Base-by-base conservation (phyloP, 2,888 invertebrate species). In the Luperina testacea region DNA sequence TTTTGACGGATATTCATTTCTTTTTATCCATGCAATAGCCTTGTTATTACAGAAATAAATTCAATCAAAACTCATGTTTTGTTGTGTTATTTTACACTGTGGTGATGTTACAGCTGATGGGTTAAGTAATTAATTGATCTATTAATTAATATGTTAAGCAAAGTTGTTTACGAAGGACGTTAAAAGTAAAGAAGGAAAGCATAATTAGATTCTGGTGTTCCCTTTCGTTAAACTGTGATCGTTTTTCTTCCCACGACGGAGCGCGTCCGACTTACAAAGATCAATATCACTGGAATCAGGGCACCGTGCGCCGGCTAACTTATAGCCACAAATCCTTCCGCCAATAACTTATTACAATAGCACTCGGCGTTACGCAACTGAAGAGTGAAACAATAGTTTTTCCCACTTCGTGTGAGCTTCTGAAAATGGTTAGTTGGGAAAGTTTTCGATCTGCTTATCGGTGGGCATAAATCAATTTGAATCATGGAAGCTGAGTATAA, bases 401-500 rank as follows among this genome's bases (percentile, higher is more conserved):
- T 91, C 91, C 84, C 61, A 87, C 75, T 75, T 63, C 76, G 87
- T 87, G 85, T 84, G 85, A 83, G 86, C 86, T 88, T 89, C 89
- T 87, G 85, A 89, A 90, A 91, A 91, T 88, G 90, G 90, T 90
- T 89, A 89, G 88, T 88, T 88, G 89, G 88, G 89, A 91, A 94
- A 94, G 89, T 94, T 94, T 92, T 91, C 92, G 93, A 95, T 95
- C 93, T 95, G 94, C 94, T 95, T 95, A 96, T 95, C 95, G 93
- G 86, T 86, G 82, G 91, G 90, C 92, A 95, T 96, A 96, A 96
- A 96, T 96, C 96, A 96, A 95, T 95, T 96, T 95, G 95, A 95
- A 91, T 93, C 94, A 94, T 94, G 93, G 94, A 90, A 89, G 91
- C 89, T 81, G 92, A 90, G 91, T 92, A 88, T 93, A 94, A 94